These are phyloP conservation scores for Hirtodrosophila trivittata DNA, from an alignment of 2,888 invertebrate genomes.

Conservation along the genomic window DNA sequence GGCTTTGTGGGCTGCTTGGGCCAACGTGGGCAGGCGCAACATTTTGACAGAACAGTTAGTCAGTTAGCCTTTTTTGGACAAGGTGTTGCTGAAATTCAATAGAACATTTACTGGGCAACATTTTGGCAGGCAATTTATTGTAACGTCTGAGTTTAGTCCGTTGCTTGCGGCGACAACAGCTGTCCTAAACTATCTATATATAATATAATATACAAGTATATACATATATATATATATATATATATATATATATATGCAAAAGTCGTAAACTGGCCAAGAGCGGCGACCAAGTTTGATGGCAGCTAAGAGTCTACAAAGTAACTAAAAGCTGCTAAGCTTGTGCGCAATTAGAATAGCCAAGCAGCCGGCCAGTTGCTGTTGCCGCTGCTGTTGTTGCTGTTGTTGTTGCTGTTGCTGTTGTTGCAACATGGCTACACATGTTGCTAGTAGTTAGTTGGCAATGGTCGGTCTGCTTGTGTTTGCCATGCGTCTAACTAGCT, in stretches of 20 bases:
- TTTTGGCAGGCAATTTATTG: conserved; percentile 70
- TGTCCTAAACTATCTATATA: conserved; percentile 2
- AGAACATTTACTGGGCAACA: conserved; percentile 75
- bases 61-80: conserved; percentile 66
- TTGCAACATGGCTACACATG: conserved; percentile 73
- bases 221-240: conserved; percentile 11
- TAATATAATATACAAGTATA: conserved; percentile 30
- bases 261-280: conserved; percentile 57
- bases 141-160: too few relatives aligned
- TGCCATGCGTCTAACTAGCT: conserved; percentile 71
- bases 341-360: conserved; percentile 75
- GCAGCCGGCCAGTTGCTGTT: conserved; percentile 23
- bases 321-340: conserved; percentile 79
- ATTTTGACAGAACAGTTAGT: conserved; percentile 78
- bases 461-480: conserved; percentile 31
- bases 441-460: conserved; percentile 49
- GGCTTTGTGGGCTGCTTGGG: conserved; percentile 3
- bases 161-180: not conserved
- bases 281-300: conserved; percentile 61
- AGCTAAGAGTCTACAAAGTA: conserved; percentile 77
- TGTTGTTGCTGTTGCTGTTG: conserved; percentile 34
- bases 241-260: conserved; percentile 44
- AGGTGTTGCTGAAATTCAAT: conserved; percentile 74
- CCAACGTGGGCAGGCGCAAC: conserved; percentile 68
- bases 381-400: conserved; percentile 27